Evolutionary conservation across 2,888 invertebrate species (phyloP), one percentile per base, ranked within the genome.

Genomic region (Lithophane socia): DNA sequence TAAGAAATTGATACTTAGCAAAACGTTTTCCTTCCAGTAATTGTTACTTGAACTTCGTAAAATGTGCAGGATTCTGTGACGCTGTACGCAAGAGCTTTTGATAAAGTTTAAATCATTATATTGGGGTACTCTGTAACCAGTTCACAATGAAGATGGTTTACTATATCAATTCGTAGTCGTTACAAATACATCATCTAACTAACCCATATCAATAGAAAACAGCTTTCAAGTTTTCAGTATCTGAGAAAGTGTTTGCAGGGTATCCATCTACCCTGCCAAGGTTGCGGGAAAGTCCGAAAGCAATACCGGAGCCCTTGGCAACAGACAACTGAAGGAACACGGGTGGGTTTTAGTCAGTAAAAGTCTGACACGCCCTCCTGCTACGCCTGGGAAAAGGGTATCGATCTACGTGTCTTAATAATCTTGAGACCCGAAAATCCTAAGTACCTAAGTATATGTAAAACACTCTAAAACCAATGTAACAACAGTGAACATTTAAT

Each of bases 401-500:
- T 9, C 21, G 21, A 8, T 9, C 9, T 54, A 21, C 8, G 21
- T 54, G 21, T 21, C 54, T 21, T 8, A 21, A 9, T 1, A n/a
- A n/a, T 10, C 3, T n/a, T 56, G n/a, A 10, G 10, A 10, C 9
- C 44, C 44, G 3, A 54, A 54, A 54, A 54, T 1, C n/a, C 54
- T 21, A 54, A 52, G 9, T 21, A 29, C 29, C 29, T 29, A 54
- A 54, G 9, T 54, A n/a, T 56, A n/a, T 56, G 12, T 56, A 56
- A 56, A 56, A n/a, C 12, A n/a, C 5, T 24, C 66, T n/a, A 61
- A 74, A 82, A 49, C 21, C 67, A 18, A 60, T 69, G 21, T 64
- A 44, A 24, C 24, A 49, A n/a, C 49, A 54, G 37, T 61, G 7
- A 68, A 80, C 77, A 80, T 85, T 82, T 85, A 86, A 75, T 71